phyloP scores from a whole-genome alignment of 2,113 vertebrate genomes.

The Aramus guarauna region DNA sequence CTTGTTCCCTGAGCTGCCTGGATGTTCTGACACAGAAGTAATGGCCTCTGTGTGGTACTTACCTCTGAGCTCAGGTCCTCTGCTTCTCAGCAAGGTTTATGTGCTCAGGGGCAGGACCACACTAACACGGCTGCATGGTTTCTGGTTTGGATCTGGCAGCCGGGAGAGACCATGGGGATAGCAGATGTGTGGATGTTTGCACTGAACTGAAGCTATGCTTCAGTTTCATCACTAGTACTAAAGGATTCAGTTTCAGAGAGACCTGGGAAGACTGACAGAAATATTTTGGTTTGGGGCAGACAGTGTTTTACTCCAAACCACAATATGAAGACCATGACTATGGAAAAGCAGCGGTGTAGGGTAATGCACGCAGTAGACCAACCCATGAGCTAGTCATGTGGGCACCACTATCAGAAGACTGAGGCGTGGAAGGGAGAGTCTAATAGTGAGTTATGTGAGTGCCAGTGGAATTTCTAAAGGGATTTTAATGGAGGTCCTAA shows the following conservation, averaged over 20 bases:
- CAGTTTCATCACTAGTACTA: neutral
- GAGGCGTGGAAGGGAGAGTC: neutral
- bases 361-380: neutral
- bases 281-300: neutral
- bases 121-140: neutral
- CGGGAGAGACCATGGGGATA: neutral
- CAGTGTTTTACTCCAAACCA: neutral
- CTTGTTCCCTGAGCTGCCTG: neutral
- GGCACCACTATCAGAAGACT: neutral
- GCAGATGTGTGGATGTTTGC: constrained; percentile 13
- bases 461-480: neutral
- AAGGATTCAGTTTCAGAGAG: neutral
- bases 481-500: neutral
- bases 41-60: fast-evolving
- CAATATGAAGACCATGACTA: neutral
- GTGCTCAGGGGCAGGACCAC: neutral
- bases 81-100: neutral
- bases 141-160: constrained; percentile 7
- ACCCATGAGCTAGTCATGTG: neutral
- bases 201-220: neutral
- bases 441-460: neutral
- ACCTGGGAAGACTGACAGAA: neutral
- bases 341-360: neutral
- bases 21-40: neutral
- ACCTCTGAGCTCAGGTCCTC: neutral